Percentiles rank a stretch among this genome's conserved stretches.
Evolutionary conservation across 2,888 invertebrate species (phyloP).

Genomic region (Ophion ellenae): DNA sequence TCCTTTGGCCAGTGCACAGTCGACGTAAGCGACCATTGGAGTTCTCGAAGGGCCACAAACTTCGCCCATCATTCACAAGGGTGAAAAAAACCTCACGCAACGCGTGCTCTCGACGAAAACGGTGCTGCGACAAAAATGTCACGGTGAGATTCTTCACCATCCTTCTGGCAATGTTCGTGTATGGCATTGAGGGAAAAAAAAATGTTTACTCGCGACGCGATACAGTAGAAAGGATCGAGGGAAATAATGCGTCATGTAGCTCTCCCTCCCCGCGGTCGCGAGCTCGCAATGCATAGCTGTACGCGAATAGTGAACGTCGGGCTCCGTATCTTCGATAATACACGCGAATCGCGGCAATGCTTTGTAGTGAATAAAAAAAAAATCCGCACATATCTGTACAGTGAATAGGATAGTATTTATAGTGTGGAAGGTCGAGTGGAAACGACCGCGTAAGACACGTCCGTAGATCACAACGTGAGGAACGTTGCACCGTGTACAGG

Average conservation of each 20-base stretch:
- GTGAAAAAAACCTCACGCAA: not conserved
- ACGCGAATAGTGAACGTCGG: conserved; percentile 15
- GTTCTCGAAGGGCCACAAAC: too few species aligned
- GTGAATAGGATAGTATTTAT: conserved; percentile 10
- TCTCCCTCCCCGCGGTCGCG: conserved; percentile 14
- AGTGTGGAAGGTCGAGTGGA: conserved; percentile 45
- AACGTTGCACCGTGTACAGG: conserved; percentile 34
- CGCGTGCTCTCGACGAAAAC: not conserved
- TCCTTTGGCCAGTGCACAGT: too few species aligned
- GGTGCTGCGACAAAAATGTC: conserved; percentile 31
- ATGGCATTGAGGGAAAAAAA: conserved; percentile 30
- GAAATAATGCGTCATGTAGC: conserved; percentile 25
- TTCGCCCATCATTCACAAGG: too few species aligned
- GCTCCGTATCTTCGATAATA: conserved; percentile 48
- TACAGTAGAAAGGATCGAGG: conserved; percentile 34
- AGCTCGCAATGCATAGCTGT: conserved; percentile 25
- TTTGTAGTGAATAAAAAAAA: conserved; percentile 8
- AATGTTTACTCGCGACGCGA: conserved; percentile 29
- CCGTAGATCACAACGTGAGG: conserved; percentile 5
- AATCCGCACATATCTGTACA: not conserved
- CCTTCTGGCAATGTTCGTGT: conserved; percentile 44
- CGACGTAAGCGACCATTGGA: too few species aligned
- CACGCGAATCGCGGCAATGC: conserved; percentile 42
- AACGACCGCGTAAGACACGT: conserved; percentile 35
- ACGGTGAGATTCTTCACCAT: conserved; percentile 39